Evolutionary conservation across 2,888 invertebrate genomes (phyloP).

Genomic region (Helicoverpa assulta): DNA sequence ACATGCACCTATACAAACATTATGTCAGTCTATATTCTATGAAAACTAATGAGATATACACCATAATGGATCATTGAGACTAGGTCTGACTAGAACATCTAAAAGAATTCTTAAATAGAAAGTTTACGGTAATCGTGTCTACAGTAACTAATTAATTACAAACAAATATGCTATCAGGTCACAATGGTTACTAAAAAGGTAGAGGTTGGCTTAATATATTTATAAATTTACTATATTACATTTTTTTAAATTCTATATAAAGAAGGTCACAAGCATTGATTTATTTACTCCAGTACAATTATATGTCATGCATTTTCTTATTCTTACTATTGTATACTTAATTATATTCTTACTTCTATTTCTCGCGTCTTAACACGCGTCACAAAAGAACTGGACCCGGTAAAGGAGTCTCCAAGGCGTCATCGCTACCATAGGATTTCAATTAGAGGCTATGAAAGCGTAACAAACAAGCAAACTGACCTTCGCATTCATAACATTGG

Average conservation of each 20-base stretch:
- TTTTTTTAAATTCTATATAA: constrained; percentile 6
- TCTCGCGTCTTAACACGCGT: too few species aligned
- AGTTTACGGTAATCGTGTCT: not conserved
- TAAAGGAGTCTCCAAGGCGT: too few species aligned
- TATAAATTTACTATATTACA: constrained; percentile 16
- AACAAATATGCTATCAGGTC: constrained; percentile 64
- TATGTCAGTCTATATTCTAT: constrained; percentile 44
- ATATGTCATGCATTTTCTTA: constrained; percentile 30
- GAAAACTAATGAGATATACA: not conserved
- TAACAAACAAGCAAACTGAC: too few species aligned
- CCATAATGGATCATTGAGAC: constrained; percentile 13
- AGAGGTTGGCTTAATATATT: constrained; percentile 21
- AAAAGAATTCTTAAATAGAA: constrained; percentile 4
- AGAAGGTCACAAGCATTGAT: constrained; percentile 12
- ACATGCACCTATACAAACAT: not conserved
- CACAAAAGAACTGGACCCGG: too few species aligned
- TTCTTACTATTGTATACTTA: too few species aligned
- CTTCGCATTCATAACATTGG: too few species aligned
- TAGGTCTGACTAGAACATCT: constrained; percentile 38
- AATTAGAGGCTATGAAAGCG: too few species aligned
- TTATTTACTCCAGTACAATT: constrained; percentile 28
- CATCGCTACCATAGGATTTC: too few species aligned
- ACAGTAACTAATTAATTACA: constrained; percentile 16
- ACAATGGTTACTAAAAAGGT: constrained; percentile 56
- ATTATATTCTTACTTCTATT: too few species aligned